These are phyloP conservation scores for Pinctada fucata DNA, from an alignment of 2,888 invertebrate species.

Conservation along the genomic window DNA sequence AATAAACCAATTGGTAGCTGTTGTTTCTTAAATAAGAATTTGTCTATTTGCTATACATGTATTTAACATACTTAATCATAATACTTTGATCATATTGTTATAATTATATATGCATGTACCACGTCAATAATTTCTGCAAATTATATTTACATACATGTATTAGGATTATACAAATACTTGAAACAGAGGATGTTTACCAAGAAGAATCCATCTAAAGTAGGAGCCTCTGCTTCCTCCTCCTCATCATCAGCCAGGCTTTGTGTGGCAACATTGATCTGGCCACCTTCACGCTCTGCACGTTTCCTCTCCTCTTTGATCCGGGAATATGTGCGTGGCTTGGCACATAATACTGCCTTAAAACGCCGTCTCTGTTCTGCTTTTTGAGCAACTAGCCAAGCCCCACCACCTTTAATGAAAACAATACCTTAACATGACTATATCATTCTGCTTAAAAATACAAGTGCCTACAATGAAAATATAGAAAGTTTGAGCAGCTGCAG, in stretches of 20 bases:
- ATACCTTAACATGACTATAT: no score
- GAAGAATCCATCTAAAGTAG: conserved; percentile 74
- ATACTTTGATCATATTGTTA: no score
- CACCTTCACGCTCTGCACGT: conserved; percentile 62
- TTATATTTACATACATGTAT: no score
- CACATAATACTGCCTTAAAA: conserved; percentile 74
- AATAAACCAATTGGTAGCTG: no score
- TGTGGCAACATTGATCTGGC: conserved; percentile 44
- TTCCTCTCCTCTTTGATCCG: conserved; percentile 70
- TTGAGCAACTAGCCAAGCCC: conserved; percentile 75
- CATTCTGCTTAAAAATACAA: background rate
- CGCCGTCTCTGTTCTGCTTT: conserved; percentile 72
- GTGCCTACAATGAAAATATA: background rate
- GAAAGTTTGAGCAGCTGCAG: no score
- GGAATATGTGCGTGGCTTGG: conserved; percentile 72
- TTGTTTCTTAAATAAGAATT: no score
- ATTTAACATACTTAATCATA: no score
- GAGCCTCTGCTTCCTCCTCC: conserved; percentile 58
- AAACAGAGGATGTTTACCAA: conserved; percentile 59
- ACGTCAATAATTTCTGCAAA: no score
- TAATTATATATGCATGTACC: no score
- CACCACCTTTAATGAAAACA: conserved; percentile 62
- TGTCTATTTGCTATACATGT: no score
- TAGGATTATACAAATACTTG: no score
- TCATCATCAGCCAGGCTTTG: conserved; percentile 55